A percentile compares a stretch with the other conserved stretches of the same genome.
Conservation (phyloP, 2,888 invertebrate species). For the Dusona sp. region DNA sequence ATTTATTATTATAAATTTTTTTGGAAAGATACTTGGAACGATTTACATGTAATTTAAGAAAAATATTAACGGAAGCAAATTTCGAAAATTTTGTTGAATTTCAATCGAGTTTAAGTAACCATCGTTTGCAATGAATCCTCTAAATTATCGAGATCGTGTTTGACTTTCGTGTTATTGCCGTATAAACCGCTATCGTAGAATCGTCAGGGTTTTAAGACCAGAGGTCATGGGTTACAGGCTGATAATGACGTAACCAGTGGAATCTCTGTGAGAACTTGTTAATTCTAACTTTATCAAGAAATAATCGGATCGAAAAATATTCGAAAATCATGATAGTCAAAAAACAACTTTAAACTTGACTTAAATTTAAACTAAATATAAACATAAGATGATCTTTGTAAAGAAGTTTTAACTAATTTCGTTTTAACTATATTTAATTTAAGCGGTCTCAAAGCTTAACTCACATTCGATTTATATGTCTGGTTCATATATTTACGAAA, state of each 20-base stretch:
- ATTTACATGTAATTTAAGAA: too few species aligned
- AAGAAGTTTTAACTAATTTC: too few species aligned
- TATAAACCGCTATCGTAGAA: not conserved
- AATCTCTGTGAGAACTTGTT: constrained; percentile 56
- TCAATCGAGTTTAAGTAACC: too few species aligned
- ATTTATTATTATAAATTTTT: not conserved
- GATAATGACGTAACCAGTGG: constrained; percentile 73
- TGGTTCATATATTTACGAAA: not conserved
- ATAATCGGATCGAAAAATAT: constrained; percentile 17
- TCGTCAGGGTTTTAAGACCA: not conserved
- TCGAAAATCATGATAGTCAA: not conserved
- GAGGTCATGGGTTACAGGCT: constrained; percentile 67
- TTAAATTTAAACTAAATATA: too few species aligned
- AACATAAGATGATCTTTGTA: too few species aligned
- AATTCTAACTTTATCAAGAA: constrained; percentile 43
- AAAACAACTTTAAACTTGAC: too few species aligned
- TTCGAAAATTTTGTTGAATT: not conserved
- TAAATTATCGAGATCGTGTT: not conserved
- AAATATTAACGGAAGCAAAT: not conserved
- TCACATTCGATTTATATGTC: too few species aligned
- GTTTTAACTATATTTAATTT: too few species aligned
- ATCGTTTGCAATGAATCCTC: not conserved
- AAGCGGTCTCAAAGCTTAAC: too few species aligned
- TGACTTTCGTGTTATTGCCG: not conserved
- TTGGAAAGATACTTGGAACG: not conserved